phyloP scores from a whole-genome alignment of 2,888 invertebrate genomes.

The Torymus aiolomorphi region DNA sequence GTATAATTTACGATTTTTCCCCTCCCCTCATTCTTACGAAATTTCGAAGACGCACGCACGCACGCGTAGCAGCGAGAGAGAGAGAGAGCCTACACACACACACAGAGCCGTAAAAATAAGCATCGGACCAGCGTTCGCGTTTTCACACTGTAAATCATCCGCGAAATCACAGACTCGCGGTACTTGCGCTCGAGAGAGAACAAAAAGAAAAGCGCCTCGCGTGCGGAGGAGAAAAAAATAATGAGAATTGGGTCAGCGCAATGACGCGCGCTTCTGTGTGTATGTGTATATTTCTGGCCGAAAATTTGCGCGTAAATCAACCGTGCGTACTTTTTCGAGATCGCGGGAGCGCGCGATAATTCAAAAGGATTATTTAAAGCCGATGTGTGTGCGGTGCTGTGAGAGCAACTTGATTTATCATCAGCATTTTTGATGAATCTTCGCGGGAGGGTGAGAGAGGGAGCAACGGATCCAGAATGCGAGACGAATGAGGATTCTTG shows the following conservation, averaged over 20 bases:
- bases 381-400: too few relatives aligned
- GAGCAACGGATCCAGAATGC: too few relatives aligned
- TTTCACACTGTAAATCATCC: slow-evolving; percentile 45
- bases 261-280: not conserved
- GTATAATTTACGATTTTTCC: slow-evolving; percentile 27
- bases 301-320: too few relatives aligned
- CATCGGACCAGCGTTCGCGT: slow-evolving; percentile 8
- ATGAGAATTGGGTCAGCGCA: slow-evolving; percentile 49
- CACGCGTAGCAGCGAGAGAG: not conserved
- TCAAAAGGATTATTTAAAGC: slow-evolving; percentile 28
- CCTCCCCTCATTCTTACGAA: slow-evolving; percentile 1
- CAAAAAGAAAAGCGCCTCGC: too few relatives aligned
- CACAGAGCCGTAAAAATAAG: slow-evolving; percentile 17
- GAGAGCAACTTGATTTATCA: slow-evolving; percentile 16
- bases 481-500: too few relatives aligned
- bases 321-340: not conserved
- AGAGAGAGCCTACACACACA: not conserved
- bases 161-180: slow-evolving; percentile 18
- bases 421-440: slow-evolving; percentile 15
- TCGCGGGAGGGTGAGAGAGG: too few relatives aligned
- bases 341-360: not conserved
- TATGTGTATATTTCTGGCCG: slow-evolving; percentile 29
- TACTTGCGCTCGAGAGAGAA: not conserved
- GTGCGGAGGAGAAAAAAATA: not conserved
- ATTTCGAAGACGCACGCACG: not conserved